phyloP scores from a whole-genome alignment of 2,797 vertebrate species.

The Tragelaphus eurycerus region DNA sequence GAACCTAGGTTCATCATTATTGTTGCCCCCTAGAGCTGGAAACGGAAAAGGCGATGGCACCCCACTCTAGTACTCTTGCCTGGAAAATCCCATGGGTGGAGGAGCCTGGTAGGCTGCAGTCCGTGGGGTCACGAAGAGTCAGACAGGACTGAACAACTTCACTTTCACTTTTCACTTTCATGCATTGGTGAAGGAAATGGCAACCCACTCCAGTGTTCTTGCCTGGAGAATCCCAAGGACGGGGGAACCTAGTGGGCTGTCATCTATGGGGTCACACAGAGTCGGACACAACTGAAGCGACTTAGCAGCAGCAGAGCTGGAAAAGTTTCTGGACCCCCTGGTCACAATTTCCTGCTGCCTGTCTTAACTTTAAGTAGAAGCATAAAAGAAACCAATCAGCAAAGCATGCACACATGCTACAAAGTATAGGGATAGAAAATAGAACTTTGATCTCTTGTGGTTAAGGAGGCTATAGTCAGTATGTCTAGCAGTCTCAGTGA shows the following conservation, averaged over 20 bases:
- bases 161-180: no score
- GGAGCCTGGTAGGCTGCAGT: no score
- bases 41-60: not conserved
- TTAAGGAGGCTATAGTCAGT: conserved; percentile 45
- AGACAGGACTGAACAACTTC: no score
- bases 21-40: not conserved
- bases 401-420: conserved; percentile 45
- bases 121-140: no score
- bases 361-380: conserved; percentile 62
- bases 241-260: no score
- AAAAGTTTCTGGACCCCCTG: conserved; percentile 41
- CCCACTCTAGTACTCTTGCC: no score
- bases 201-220: no score
- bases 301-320: not conserved
- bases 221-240: no score
- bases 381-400: conserved; percentile 55
- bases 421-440: conserved; percentile 56
- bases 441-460: conserved; percentile 70
- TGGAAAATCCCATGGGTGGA: no score
- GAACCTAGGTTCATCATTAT: conserved; percentile 20
- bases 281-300: no score
- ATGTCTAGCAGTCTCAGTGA: conserved; percentile 30
- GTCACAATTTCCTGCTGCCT: conserved; percentile 66
- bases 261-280: no score
- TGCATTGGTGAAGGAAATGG: no score